These are phyloP conservation scores for Zingel zingel DNA, from an alignment of 2,113 vertebrate species.

Conservation along the genomic window DNA sequence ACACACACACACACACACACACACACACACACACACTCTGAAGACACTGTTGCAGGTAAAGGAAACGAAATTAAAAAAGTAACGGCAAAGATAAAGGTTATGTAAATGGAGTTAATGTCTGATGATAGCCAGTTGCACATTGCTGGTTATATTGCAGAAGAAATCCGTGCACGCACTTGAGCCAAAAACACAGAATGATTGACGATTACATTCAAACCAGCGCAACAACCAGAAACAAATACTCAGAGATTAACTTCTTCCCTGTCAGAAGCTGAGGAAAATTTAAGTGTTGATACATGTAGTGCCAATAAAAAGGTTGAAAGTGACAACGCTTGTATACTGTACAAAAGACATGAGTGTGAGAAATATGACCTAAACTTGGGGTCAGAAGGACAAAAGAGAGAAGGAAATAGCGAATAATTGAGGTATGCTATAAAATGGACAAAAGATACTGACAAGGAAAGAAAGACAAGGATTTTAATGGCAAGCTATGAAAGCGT, in stretches of 20 bases:
- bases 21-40: background rate
- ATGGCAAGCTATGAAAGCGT: constrained; percentile 33
- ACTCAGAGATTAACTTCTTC: constrained; percentile 4
- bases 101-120: background rate
- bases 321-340: background rate
- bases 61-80: background rate
- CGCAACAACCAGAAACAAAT: constrained; percentile 24
- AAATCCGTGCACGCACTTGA: constrained; percentile 1
- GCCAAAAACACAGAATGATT: constrained; percentile 27
- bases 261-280: background rate
- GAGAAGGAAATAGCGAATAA: background rate
- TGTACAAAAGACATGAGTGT: background rate
- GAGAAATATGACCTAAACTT: constrained; percentile 23
- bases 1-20: background rate
- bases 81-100: constrained; percentile 13
- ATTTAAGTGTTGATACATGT: background rate
- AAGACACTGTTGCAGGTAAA: background rate
- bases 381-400: background rate
- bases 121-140: constrained; percentile 30
- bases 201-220: background rate
- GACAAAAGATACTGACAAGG: constrained; percentile 17
- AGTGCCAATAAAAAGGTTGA: background rate
- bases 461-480: constrained; percentile 31
- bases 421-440: background rate
- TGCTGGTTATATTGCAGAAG: constrained; percentile 5